A percentile compares a stretch with the other conserved stretches of the same genome.
Evolutionary conservation across 2,113 vertebrate species (phyloP).

Genomic region (Tretioscincus oriximinensis): DNA sequence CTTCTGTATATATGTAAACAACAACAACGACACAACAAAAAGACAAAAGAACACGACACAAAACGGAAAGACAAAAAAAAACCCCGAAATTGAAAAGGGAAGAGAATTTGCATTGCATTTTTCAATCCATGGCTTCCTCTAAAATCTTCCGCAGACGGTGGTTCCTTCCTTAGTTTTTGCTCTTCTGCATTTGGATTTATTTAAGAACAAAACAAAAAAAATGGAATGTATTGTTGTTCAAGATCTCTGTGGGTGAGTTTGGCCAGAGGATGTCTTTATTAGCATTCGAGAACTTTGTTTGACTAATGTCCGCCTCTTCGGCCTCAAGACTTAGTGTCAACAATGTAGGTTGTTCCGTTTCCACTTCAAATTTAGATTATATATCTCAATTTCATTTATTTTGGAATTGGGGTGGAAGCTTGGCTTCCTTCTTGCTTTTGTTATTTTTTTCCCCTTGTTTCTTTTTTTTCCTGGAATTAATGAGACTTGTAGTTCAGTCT

Average conservation of each 20-base stretch:
- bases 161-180: slow-evolving; percentile 4
- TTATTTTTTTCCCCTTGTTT: not conserved
- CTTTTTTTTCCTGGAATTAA: not conserved
- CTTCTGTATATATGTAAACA: slow-evolving; percentile 73
- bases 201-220: too few relatives aligned
- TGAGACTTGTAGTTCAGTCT: not conserved
- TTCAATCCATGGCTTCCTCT: slow-evolving; percentile 35
- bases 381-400: not conserved
- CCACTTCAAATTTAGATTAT: not conserved
- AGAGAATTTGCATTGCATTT: slow-evolving; percentile 56
- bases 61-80: not conserved
- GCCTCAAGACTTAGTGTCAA: not conserved
- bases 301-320: fast-evolving
- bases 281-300: slow-evolving; percentile 15
- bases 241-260: slow-evolving; percentile 46
- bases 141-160: slow-evolving; percentile 51
- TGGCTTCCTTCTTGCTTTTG: not conserved
- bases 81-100: not conserved
- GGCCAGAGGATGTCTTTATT: slow-evolving; percentile 12
- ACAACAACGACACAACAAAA: slow-evolving; percentile 13
- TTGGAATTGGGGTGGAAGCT: not conserved
- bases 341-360: not conserved
- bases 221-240: slow-evolving; percentile 40
- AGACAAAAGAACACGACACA: too few relatives aligned
- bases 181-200: not conserved